Base-by-base conservation (phyloP, 1,140 invertebrate genomes). In the Drosophila pruinosa region DNA sequence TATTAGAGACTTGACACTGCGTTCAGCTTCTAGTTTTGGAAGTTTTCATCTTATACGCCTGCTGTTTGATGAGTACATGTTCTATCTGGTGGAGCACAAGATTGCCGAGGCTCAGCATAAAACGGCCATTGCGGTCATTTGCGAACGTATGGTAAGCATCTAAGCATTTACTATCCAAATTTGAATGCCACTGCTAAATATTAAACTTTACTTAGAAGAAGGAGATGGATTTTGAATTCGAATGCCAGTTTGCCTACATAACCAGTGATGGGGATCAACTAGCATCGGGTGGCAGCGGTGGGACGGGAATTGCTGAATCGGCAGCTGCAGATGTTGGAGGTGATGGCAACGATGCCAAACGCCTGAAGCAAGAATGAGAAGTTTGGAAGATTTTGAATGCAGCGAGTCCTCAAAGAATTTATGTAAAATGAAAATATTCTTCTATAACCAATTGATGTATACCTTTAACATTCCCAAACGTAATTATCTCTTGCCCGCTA, bases 51-150 rank as follows among this genome's bases (percentile, higher is more conserved):
- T 99, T 43, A 98, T 99, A 83, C 95, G 98, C 41, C 93, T 99
- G 72, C 93, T 99, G 15, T 99, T 98, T 92, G 98, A 99, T 92
- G 99, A 99, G 92, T 99, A 99, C 91, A 99, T 99, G 96, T 99
- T 99, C 93, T 99, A 99, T 92, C 93, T 99, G 72, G 97, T 99
- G 75, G 99, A 99, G 92, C 97, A 98, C 91, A 96, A 97, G 92
- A 97, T 99, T 19, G 98, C 99, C 15, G 94, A 96, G 88, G 97
- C 97, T 21, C 96, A 95, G 34, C 95, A 95, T 36, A 95, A 97
- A 78, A 97, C 98, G 56, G 97, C 97, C 39, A 99, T 99, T 90
- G 97, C 97, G 72, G 97, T 99, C 56, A 98, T 99, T 95, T 90
- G 90, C 15, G 90, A 91, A 64, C 75, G 88, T 14, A 89, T 90